phyloP scores from a whole-genome alignment of 2,888 invertebrate genomes.

The Congeria kusceri region DNA sequence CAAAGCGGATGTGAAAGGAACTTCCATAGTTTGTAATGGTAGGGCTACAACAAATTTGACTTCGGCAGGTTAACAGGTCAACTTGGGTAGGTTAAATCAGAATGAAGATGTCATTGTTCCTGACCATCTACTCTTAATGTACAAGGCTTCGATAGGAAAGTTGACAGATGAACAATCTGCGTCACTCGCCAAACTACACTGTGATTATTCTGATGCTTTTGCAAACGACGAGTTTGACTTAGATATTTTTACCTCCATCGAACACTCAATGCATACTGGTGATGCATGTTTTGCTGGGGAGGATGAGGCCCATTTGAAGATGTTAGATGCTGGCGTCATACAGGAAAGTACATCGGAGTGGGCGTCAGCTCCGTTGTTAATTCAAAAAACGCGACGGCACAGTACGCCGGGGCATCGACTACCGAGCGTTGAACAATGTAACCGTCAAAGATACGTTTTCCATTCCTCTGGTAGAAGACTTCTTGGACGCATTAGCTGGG shows the following conservation, averaged over 20 bases:
- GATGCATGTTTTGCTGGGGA: conserved; percentile 42
- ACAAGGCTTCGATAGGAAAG: no score
- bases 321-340: conserved; percentile 31
- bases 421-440: conserved; percentile 39
- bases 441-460: conserved; percentile 47
- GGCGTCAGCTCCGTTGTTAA: conserved; percentile 45
- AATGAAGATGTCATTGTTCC: no score
- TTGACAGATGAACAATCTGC: no score
- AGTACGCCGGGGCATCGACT: conserved; percentile 55
- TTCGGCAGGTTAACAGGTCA: no score
- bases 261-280: conserved; percentile 45
- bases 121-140: neutral
- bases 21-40: no score
- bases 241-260: conserved; percentile 27
- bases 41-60: no score
- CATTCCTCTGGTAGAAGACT: conserved; percentile 44
- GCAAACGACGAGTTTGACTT: conserved; percentile 38
- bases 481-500: conserved; percentile 35
- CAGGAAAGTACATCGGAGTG: conserved; percentile 44
- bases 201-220: conserved; percentile 42
- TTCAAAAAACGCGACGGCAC: conserved; percentile 43
- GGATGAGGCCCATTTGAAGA: conserved; percentile 47
- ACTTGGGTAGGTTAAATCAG: no score
- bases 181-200: conserved; percentile 1
- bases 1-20: no score